Evolutionary conservation across 2,797 vertebrate genomes (phyloP), one percentile per base, ranked within the genome.

Genomic region (Propithecus deckenii): DNA sequence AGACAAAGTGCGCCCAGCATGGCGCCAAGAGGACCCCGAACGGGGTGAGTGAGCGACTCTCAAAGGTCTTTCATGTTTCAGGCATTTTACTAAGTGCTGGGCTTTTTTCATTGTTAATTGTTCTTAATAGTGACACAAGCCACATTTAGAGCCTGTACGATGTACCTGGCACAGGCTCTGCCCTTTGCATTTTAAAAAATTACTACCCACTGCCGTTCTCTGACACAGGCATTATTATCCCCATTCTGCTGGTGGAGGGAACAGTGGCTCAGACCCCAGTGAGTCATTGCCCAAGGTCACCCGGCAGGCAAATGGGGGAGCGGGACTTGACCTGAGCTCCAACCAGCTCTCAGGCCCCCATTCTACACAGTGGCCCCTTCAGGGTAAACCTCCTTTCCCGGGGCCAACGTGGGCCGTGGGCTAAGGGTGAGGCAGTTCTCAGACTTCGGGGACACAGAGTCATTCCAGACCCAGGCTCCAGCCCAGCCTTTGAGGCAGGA

Each of bases 271-370:
- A 10, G 32, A 41, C 65, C 28, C 55, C 50, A 38, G 65, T 61
- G 94, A 92, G 59, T 84, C 91, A 78, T 32, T 23, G 3, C 50
- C 69, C 65, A 87, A 87, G 80, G 95, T 35, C 86, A 95, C 55
- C 5, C 1, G 4, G 72, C 28, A 15, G 65, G 63, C 52, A 9
- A 4, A 11, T 0, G 0, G 28, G 15, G 48, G 43, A 28, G 18
- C 0, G 10, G 76, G 57, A 13, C 15, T 35, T 81, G 67, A 48
- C 10, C 38, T 4, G 69, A 9, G 35, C 74, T 55, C 67, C 10
- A 3, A 20, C 23, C 28, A 8, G 7, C 32, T 23, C 48, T 50
- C 20, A 46, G 30, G 35, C 50, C 32, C 48, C 72, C 14, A 35
- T n/a, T 43, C 17, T 20, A 6, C 6, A 6, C 3, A 0, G 14